Conservation (phyloP, 2,113 vertebrate species). For the Cyprinodon brontotheroides region DNA sequence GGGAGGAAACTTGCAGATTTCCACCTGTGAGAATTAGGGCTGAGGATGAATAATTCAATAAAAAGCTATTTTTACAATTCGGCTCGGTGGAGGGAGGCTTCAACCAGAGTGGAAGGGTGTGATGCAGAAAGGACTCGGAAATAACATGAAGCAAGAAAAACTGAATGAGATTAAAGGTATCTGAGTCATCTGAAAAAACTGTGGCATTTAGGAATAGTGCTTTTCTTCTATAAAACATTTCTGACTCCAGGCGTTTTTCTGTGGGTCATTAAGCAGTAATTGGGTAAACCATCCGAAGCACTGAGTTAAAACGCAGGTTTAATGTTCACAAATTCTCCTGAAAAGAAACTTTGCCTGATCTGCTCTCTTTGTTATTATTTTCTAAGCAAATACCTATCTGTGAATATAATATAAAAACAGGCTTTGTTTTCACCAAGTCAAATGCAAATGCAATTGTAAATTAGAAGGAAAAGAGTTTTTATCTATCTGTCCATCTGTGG, state of each 20-base stretch:
- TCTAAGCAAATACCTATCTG: too few relatives aligned
- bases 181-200: not conserved
- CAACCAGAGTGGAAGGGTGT: constrained; percentile 11
- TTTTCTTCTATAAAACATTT: too few relatives aligned
- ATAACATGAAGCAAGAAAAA: not conserved
- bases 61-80: constrained; percentile 42
- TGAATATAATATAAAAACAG: not conserved
- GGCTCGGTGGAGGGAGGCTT: constrained; percentile 15
- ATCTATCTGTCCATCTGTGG: too few relatives aligned
- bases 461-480: too few relatives aligned
- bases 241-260: not conserved
- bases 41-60: constrained; percentile 58
- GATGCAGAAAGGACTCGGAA: not conserved
- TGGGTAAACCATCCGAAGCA: not conserved
- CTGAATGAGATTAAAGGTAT: not conserved
- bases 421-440: not conserved
- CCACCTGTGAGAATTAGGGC: constrained; percentile 35
- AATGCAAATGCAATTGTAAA: too few relatives aligned
- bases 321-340: not conserved
- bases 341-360: not conserved
- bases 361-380: too few relatives aligned
- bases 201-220: not conserved
- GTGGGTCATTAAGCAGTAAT: not conserved
- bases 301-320: not conserved
- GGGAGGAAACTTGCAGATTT: constrained; percentile 9